Evolutionary conservation across 2,113 vertebrate species (phyloP).

Genomic region (Rhinopithecus roxellana): DNA sequence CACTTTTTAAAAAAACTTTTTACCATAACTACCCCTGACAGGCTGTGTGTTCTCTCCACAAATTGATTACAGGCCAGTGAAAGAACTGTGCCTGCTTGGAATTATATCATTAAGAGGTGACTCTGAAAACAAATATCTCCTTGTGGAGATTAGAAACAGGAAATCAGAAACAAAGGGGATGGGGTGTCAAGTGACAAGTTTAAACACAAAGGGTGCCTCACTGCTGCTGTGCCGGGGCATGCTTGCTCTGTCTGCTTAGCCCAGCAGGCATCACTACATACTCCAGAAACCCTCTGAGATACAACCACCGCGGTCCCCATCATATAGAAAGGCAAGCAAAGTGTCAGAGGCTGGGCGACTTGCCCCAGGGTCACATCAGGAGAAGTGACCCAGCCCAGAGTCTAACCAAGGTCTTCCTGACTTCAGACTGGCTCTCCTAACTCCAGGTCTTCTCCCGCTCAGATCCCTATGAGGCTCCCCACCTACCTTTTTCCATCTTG

Average conservation of each 20-base stretch:
- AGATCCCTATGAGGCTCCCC: neutral
- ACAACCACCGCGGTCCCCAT: fast-evolving
- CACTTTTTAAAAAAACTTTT: conserved; percentile 34
- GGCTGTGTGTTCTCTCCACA: conserved; percentile 70
- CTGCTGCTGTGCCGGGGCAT: neutral
- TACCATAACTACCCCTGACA: conserved; percentile 63
- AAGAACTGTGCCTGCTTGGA: conserved; percentile 51
- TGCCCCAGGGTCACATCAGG: neutral
- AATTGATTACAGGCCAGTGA: conserved; percentile 43
- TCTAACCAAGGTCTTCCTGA: neutral
- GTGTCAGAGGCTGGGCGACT: neutral
- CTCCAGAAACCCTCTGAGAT: neutral
- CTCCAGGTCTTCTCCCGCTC: neutral
- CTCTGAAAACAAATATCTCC: conserved; percentile 62
- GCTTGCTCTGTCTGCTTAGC: neutral
- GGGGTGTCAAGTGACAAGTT: neutral
- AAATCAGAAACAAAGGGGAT: neutral
- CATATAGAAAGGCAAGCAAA: neutral
- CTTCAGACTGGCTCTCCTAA: neutral
- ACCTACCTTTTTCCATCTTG: neutral
- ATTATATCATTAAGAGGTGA: conserved; percentile 62
- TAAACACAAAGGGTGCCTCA: neutral
- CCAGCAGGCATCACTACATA: neutral
- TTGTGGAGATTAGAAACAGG: conserved; percentile 66
- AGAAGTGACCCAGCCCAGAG: neutral